A percentile compares a stretch with the other conserved stretches of the same genome.
Evolutionary conservation across 2,888 invertebrate species (phyloP).

Genomic region (Endomychus coccineus): DNA sequence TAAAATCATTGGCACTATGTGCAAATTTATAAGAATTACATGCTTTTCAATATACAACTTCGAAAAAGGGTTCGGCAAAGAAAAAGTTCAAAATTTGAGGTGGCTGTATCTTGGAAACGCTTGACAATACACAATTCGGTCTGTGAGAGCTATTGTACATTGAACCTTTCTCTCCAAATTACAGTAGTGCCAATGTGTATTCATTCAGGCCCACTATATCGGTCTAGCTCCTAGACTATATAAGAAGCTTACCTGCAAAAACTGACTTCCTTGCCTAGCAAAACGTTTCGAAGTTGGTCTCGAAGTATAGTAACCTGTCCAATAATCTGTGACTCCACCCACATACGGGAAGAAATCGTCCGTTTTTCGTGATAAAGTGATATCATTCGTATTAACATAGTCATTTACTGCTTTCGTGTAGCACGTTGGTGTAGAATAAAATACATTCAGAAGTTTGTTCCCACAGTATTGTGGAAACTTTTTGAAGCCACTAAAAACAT

Average conservation of each 20-base stretch:
- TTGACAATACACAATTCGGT: too few relatives aligned
- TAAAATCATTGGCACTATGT: too few relatives aligned
- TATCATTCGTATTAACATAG: slow-evolving; percentile 40
- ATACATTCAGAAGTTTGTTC: slow-evolving; percentile 60
- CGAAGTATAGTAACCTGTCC: slow-evolving; percentile 88
- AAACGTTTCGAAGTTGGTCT: slow-evolving; percentile 71
- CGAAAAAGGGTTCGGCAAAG: too few relatives aligned
- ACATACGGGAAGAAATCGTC: slow-evolving; percentile 92
- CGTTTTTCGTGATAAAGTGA: slow-evolving; percentile 61
- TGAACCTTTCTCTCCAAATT: too few relatives aligned
- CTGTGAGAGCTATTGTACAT: too few relatives aligned
- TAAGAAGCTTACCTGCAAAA: slow-evolving; percentile 68
- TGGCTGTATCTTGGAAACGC: too few relatives aligned
- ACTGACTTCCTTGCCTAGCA: slow-evolving; percentile 65
- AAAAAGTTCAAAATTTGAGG: too few relatives aligned
- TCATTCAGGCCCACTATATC: too few relatives aligned
- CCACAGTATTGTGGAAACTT: slow-evolving; percentile 43
- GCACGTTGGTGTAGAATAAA: slow-evolving; percentile 80
- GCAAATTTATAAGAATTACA: too few relatives aligned
- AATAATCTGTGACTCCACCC: slow-evolving; percentile 72
- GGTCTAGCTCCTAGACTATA: too few relatives aligned
- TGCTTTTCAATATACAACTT: too few relatives aligned
- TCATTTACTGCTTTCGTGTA: slow-evolving; percentile 71
- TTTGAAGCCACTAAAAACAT: slow-evolving; percentile 32
- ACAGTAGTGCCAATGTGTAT: too few relatives aligned